Percentiles rank a stretch among this genome's conserved stretches.
Evolutionary conservation across 2,888 invertebrate genomes (phyloP).

Genomic region (Chrysolina haemoptera): DNA sequence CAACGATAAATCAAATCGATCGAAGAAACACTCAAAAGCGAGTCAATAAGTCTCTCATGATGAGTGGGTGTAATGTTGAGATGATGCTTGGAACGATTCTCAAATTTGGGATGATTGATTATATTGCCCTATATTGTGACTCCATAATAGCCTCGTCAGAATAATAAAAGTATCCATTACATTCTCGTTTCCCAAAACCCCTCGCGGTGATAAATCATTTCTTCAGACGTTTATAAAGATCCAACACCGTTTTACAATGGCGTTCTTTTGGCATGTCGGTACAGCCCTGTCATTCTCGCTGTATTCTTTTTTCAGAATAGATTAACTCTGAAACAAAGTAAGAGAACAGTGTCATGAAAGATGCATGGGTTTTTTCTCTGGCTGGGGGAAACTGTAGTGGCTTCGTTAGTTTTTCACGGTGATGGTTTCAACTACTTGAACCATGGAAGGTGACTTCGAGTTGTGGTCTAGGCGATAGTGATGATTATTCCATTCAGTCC

Average conservation of each 20-base stretch:
- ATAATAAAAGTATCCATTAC: conserved; percentile 66
- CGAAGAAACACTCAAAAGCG: neutral
- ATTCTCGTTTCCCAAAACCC: conserved; percentile 63
- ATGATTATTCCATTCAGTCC: too few species aligned
- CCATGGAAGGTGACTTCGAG: too few species aligned
- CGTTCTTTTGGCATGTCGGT: conserved; percentile 58
- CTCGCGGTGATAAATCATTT: conserved; percentile 65
- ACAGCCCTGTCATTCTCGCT: conserved; percentile 55
- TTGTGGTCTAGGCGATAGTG: too few species aligned
- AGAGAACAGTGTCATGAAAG: conserved; percentile 39
- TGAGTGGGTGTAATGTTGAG: conserved; percentile 11
- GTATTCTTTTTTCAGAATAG: conserved; percentile 50
- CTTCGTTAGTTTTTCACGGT: neutral
- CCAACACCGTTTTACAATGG: conserved; percentile 63
- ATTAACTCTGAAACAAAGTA: conserved; percentile 52
- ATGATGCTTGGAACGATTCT: conserved; percentile 46
- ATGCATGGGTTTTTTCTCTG: conserved; percentile 28
- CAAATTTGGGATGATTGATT: conserved; percentile 61
- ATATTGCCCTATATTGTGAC: conserved; percentile 61
- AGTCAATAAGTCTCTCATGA: conserved; percentile 15
- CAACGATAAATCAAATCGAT: conserved; percentile 6
- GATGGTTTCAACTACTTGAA: neutral
- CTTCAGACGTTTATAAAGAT: conserved; percentile 66
- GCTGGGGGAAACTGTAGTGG: conserved; percentile 11
- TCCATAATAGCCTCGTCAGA: conserved; percentile 64